Evolutionary conservation across 2,888 invertebrate genomes (phyloP), one percentile per base, ranked within the genome.

Genomic region (Petrolisthes manimaculis): DNA sequence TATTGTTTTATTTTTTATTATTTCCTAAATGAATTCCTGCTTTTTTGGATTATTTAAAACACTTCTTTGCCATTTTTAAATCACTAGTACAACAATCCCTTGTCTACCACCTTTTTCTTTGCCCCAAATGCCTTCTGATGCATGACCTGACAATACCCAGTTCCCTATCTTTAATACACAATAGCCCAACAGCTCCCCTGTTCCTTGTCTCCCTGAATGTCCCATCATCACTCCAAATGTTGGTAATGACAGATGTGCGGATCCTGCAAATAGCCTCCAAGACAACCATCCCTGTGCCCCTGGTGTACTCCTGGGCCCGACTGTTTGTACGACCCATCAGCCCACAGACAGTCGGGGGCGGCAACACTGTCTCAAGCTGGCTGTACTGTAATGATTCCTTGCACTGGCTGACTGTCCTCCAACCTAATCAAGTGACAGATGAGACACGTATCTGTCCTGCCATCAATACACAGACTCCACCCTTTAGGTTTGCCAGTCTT

Each of bases 341-440:
- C 5, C n/a, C 86, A n/a, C 54, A 77, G 5, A 77, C 82, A 54
- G 37, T 37, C 21, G 71, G n/a, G 21, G 61, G 18, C 9, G 61
- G 61, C 61, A 12, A 9, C 18, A 9, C 12, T 61, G 71, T 18
- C 8, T 18, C 6, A 8, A 74, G 88, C n/a, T 89, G 89, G 91
- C 86, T 89, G 74, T 93, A 92, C 92, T 95, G 95, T 92, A 93
- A 93, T 91, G 94, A 94, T 89, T 93, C 94, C 5, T 94, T 95
- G 80, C 94, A 94, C 86, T 96, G 96, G 96, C 94, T 94, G 21
- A 93, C 94, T 91, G 75, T 89, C 24, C 86, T 86, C 21, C 74
- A 84, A 14, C 79, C 84, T 5, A 61, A 69, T 18, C 88, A 88
- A 74, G 86, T 86, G 89, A 71, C 83, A 54, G 84, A 84, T 24